Base-by-base conservation (phyloP, 2,113 vertebrate species). In the Physeter macrocephalus region DNA sequence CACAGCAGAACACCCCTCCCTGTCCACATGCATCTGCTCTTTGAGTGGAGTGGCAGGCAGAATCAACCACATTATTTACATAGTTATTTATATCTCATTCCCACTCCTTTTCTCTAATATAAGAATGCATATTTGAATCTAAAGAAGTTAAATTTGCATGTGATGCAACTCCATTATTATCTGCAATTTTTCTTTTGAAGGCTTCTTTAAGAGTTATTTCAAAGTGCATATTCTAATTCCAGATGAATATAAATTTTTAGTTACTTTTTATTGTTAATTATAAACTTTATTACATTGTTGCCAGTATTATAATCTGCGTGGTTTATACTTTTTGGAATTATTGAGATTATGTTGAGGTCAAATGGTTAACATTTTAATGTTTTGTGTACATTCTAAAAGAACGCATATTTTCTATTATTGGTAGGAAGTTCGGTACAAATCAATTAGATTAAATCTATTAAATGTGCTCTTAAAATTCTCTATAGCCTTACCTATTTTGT, bases 31-130 rank as follows among this genome's bases (percentile, higher is more conserved):
- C 41, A 95, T 74, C 93, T 95, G 69, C 71, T 88, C 75, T 84
- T 75, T 84, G 75, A 93, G 69, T 61, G 54, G 72, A 61, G 57
- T 36, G 64, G 49, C 4, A 90, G 61, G 54, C 67, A 94, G 59
- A 96, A 95, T 85, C 39, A 67, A 43, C n/a, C 67, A 61, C 27
- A 75, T 66, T 88, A 93, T 94, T 84, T 93, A 43, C 36, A 61
- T 15, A 72, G 89, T 72, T 96, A 97, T 96, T 96, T 96, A 84
- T 80, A 93, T 75, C 88, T 87, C 36, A 84, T 49, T 88, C 52
- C 49, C 49, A 36, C 34, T 92, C 31, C 90, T 83, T 90, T 78
- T 81, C 39, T 81, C 67, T 88, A 49, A 61, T 39, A 31, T 49
- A 96, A 90, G 46, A 67, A 80, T 82, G 80, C n/a, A 78, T 46